phyloP scores from a whole-genome alignment of 2,113 vertebrate species.

The Nothoprocta pentlandii region DNA sequence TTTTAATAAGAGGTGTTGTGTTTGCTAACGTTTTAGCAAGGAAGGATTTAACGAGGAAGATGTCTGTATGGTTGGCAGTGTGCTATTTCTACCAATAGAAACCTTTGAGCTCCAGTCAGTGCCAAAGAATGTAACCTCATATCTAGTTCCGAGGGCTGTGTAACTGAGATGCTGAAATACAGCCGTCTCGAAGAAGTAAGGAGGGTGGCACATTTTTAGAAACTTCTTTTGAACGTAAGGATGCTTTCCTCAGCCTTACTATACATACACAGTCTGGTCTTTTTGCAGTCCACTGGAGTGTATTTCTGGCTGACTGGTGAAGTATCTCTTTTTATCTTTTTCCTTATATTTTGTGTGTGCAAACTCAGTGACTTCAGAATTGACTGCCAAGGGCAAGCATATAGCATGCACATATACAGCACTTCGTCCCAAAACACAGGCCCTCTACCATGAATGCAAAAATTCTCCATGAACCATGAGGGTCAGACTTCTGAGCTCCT shows the following conservation, averaged over 20 bases:
- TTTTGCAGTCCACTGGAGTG: neutral
- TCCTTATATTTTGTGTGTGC: neutral
- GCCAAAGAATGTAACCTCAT: neutral
- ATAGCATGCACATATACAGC: neutral
- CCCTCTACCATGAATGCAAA: neutral
- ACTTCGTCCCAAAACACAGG: neutral
- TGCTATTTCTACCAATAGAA: neutral
- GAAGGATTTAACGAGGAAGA: neutral
- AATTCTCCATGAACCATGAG: neutral
- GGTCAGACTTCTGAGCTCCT: neutral
- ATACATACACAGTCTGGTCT: neutral
- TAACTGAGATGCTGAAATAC: neutral
- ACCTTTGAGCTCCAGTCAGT: neutral
- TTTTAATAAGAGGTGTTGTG: neutral
- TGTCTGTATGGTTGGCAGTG: neutral
- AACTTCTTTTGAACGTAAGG: neutral
- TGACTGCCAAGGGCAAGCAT: neutral
- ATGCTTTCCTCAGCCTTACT: neutral
- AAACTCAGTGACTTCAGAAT: neutral
- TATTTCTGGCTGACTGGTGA: neutral
- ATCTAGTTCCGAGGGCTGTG: neutral
- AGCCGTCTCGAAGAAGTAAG: neutral
- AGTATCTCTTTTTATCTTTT: neutral
- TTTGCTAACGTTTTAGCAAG: neutral
- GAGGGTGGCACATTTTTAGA: neutral